These are phyloP conservation scores for Scatophagus argus DNA, from an alignment of 2,113 vertebrate genomes.

Conservation along the genomic window DNA sequence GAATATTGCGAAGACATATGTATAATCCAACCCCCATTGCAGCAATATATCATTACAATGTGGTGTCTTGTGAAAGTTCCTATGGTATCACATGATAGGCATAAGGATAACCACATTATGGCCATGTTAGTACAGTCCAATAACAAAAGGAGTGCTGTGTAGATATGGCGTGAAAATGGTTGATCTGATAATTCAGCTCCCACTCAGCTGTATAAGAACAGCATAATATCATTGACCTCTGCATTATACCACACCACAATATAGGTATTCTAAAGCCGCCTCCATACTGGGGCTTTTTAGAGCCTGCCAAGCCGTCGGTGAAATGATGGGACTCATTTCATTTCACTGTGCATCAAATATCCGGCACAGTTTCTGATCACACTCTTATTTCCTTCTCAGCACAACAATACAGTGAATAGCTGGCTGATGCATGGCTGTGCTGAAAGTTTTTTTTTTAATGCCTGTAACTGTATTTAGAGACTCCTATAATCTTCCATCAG, in stretches of 20 bases:
- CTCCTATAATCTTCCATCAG: background rate
- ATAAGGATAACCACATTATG: conserved; percentile 10
- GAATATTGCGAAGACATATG: background rate
- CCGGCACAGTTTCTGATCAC: conserved; percentile 21
- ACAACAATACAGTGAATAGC: background rate
- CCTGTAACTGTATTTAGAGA: background rate
- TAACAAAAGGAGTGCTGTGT: conserved; percentile 24
- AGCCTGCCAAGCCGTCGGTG: background rate
- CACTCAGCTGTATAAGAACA: conserved; percentile 12
- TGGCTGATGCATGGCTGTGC: background rate
- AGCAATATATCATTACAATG: conserved; percentile 7
- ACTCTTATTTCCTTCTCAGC: conserved; percentile 23
- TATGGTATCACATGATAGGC: conserved; percentile 14
- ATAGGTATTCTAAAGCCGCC: conserved; percentile 2
- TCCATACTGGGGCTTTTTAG: conserved; percentile 18
- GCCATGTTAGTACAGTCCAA: background rate
- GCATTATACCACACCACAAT: background rate
- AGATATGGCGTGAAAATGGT: conserved; percentile 13
- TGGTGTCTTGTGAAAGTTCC: conserved; percentile 7
- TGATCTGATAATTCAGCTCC: background rate
- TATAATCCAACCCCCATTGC: background rate
- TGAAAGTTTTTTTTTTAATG: conserved; percentile 13
- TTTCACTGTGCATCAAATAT: conserved; percentile 36
- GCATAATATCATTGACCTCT: conserved; percentile 27
- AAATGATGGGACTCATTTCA: conserved; percentile 30